Conservation (phyloP, 2,888 invertebrate species). For the Prosopocoilus inquinatus region DNA sequence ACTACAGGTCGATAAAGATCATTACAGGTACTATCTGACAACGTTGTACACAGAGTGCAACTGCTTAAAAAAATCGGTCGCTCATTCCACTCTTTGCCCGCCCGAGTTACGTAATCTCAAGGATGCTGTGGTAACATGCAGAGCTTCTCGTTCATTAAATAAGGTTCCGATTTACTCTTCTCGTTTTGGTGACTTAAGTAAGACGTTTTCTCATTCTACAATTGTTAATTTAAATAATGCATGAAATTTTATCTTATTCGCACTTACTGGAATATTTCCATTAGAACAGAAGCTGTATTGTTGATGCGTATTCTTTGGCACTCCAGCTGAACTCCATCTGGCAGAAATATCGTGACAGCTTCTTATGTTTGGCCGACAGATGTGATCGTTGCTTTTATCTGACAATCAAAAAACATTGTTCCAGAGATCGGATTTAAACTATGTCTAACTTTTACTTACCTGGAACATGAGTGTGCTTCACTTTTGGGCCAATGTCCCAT, state of each 20-base stretch:
- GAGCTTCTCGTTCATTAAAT: slow-evolving; percentile 34
- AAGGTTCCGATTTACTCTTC: slow-evolving; percentile 30
- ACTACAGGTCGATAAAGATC: too few species aligned
- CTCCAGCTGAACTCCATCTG: slow-evolving; percentile 20
- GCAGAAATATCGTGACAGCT: slow-evolving; percentile 32
- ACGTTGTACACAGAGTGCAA: too few species aligned
- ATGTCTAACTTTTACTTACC: slow-evolving; percentile 16
- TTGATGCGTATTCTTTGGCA: slow-evolving; percentile 11
- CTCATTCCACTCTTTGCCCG: too few species aligned
- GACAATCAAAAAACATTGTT: slow-evolving; percentile 2
- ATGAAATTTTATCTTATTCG: neutral
- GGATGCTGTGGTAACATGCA: too few species aligned
- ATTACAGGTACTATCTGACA: too few species aligned
- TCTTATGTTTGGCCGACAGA: slow-evolving; percentile 27
- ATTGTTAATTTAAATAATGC: slow-evolving; percentile 10
- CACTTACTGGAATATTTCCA: slow-evolving; percentile 26
- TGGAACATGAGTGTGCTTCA: slow-evolving; percentile 27
- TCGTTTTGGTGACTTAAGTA: slow-evolving; percentile 27
- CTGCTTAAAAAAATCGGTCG: too few species aligned
- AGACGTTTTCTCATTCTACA: slow-evolving; percentile 33
- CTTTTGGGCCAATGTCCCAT: slow-evolving; percentile 35
- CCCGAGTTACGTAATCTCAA: too few species aligned
- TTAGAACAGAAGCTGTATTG: slow-evolving; percentile 26
- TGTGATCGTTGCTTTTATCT: slow-evolving; percentile 34
- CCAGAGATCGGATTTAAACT: neutral